Evolutionary conservation across 2,797 vertebrate genomes (phyloP).

Genomic region (Gobio occitaniae): DNA sequence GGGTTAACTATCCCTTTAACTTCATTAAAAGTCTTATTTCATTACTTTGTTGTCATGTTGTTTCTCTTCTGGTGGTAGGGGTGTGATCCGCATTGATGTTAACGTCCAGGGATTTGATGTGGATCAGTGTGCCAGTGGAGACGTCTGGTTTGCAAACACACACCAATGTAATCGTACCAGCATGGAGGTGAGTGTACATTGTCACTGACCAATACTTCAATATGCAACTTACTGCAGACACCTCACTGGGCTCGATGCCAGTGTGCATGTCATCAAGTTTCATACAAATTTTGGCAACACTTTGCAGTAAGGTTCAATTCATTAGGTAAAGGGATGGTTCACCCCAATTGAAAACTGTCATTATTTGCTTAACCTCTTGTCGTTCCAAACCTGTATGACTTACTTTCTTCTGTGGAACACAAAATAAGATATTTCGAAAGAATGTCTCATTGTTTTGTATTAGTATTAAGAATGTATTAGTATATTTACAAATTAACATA

Average conservation of each 20-base stretch:
- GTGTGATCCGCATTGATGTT: constrained; percentile 89
- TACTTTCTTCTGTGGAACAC: not conserved
- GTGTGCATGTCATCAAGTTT: not conserved
- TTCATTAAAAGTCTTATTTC: not conserved
- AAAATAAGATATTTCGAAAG: not conserved
- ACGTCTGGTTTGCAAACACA: constrained; percentile 89
- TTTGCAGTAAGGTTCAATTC: not conserved
- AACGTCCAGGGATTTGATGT: constrained; percentile 86
- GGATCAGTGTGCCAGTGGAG: constrained; percentile 85
- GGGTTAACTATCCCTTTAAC: not conserved
- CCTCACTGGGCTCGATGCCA: not conserved
- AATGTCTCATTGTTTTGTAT: not conserved
- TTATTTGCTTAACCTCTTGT: not conserved
- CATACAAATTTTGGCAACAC: not conserved
- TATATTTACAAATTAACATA: not conserved
- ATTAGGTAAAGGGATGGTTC: not conserved
- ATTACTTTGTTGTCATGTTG: not conserved
- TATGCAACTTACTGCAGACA: not conserved
- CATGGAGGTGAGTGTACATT: constrained; percentile 85
- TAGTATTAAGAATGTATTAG: not conserved
- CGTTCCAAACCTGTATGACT: not conserved
- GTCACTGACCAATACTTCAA: not conserved
- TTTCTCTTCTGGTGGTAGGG: constrained; percentile 74
- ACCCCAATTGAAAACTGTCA: not conserved
- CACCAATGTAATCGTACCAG: constrained; percentile 93